These are phyloP conservation scores for Atherix ibis DNA, from an alignment of 2,888 invertebrate species.

Conservation along the genomic window DNA sequence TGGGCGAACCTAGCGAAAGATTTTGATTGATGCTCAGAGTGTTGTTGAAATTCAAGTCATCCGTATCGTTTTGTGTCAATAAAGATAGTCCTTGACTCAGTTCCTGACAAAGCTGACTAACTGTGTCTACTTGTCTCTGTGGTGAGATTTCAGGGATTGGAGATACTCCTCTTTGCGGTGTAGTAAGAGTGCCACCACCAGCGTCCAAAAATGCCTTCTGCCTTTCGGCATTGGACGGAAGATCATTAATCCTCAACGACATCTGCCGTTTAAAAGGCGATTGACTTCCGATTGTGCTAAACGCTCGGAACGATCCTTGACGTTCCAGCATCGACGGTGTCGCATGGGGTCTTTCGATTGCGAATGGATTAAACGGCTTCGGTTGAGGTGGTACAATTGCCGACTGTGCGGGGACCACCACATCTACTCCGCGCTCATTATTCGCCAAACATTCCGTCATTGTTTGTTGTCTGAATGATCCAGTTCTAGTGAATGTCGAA, in stretches of 20 bases:
- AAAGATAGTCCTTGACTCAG: slow-evolving; percentile 52
- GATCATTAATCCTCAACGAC: slow-evolving; percentile 84
- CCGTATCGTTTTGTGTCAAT: slow-evolving; percentile 41
- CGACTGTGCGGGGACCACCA: slow-evolving; percentile 22
- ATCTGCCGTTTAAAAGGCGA: slow-evolving; percentile 93
- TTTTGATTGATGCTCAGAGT: slow-evolving; percentile 40
- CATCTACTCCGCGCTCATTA: slow-evolving; percentile 36
- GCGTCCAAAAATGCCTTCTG: slow-evolving; percentile 34
- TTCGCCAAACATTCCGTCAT: slow-evolving; percentile 56
- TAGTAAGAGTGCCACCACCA: slow-evolving; percentile 20
- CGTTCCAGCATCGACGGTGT: slow-evolving; percentile 86
- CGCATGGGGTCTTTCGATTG: slow-evolving; percentile 90
- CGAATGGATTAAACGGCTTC: slow-evolving; percentile 73
- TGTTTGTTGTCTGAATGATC: slow-evolving; percentile 77
- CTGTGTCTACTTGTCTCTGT: slow-evolving; percentile 39
- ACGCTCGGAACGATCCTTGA: slow-evolving; percentile 88
- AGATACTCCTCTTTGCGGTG: slow-evolving; percentile 41
- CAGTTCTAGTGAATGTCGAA: slow-evolving; percentile 82
- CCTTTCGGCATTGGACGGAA: slow-evolving; percentile 88
- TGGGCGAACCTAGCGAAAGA: slow-evolving; percentile 21
- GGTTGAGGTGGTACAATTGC: slow-evolving; percentile 35
- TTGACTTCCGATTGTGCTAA: slow-evolving; percentile 58
- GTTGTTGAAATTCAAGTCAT: slow-evolving; percentile 41
- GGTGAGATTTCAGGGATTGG: slow-evolving; percentile 66
- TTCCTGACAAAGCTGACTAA: slow-evolving; percentile 61